Evolutionary conservation across 2,797 vertebrate species (phyloP).

Genomic region (Microctenopoma stevenorrisi): DNA sequence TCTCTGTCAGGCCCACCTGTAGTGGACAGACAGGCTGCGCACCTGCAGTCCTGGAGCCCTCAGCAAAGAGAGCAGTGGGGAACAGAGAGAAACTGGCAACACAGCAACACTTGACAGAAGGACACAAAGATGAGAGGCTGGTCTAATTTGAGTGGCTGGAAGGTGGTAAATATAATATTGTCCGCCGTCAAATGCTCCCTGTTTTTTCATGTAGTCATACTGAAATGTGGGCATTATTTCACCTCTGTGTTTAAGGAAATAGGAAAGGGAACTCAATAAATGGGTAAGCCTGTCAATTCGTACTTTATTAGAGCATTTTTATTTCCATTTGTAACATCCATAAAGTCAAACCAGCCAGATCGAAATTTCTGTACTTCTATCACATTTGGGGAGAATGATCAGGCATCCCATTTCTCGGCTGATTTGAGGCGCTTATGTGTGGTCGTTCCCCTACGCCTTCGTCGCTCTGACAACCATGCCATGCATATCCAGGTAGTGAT

Average conservation of each 20-base stretch:
- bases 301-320: conserved; percentile 38
- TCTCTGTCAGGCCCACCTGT: conserved; percentile 69
- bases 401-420: conserved; percentile 72
- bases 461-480: conserved; percentile 78
- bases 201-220: conserved; percentile 18
- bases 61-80: conserved; percentile 46
- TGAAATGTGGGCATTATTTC: conserved; percentile 25
- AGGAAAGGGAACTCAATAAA: conserved; percentile 28
- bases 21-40: conserved; percentile 63
- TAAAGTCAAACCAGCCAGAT: conserved; percentile 25
- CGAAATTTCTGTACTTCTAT: conserved; percentile 47
- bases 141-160: conserved; percentile 55
- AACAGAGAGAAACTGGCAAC: conserved; percentile 44
- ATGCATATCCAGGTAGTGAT: conserved; percentile 82
- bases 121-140: conserved; percentile 53
- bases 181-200: conserved; percentile 25
- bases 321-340: conserved; percentile 47
- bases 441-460: conserved; percentile 68
- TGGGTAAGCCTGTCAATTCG: conserved; percentile 40
- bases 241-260: conserved; percentile 14
- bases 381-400: conserved; percentile 69
- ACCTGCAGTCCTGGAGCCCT: conserved; percentile 71
- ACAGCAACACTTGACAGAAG: conserved; percentile 65
- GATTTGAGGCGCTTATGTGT: conserved; percentile 71
- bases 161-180: conserved; percentile 43